Percentiles rank a stretch among this genome's conserved stretches.
Conservation (phyloP, 2,888 invertebrate species). For the Eremobia ochroleuca region DNA sequence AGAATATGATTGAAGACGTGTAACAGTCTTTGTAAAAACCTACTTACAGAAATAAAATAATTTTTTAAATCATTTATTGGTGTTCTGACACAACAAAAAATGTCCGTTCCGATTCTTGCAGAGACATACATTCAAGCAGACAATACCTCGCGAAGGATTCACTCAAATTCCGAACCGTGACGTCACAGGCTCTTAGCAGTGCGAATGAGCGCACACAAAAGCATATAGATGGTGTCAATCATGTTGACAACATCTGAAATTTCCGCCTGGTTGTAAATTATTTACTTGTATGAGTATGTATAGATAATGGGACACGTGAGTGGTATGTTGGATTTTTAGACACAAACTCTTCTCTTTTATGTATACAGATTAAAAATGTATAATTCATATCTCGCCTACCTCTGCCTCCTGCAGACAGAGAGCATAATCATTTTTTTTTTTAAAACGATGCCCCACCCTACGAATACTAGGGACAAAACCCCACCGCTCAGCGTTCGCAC, state of each 20-base stretch:
- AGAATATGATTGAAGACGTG: too few species aligned
- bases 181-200: conserved; percentile 43
- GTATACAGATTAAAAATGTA: not conserved
- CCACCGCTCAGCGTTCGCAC: not conserved
- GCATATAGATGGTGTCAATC: conserved; percentile 49
- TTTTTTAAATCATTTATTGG: too few species aligned
- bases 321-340: too few species aligned
- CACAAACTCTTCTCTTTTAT: not conserved
- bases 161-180: conserved; percentile 21
- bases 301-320: not conserved
- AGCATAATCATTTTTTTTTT: too few species aligned
- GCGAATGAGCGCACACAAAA: conserved; percentile 69
- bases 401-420: not conserved
- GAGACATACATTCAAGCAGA: conserved; percentile 2
- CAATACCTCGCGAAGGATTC: conserved; percentile 16
- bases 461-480: too few species aligned
- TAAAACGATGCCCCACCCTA: too few species aligned
- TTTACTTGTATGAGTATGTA: conserved; percentile 6
- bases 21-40: too few species aligned
- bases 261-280: conserved; percentile 29
- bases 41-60: too few species aligned
- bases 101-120: not conserved
- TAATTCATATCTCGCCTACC: not conserved
- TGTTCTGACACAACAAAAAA: not conserved
- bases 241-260: conserved; percentile 41